Conservation (phyloP, 1,140 invertebrate genomes). For the Ganaspis sp. region DNA sequence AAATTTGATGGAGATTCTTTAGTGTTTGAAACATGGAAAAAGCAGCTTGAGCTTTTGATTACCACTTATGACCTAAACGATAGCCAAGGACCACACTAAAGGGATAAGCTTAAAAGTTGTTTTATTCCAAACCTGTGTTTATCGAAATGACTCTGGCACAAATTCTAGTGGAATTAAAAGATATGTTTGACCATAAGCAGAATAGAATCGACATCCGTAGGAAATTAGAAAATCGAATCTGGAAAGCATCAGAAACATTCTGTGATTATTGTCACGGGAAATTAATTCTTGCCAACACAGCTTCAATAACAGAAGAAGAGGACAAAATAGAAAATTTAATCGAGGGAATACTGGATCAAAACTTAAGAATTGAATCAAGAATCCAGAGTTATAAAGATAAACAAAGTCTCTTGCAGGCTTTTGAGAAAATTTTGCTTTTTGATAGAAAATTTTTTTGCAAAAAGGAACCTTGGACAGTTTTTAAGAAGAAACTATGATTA, state of each 20-base stretch:
- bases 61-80: constrained; percentile 31
- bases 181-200: constrained; percentile 36
- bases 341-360: constrained; percentile 46
- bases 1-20: neutral
- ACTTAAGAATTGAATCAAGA: constrained; percentile 44
- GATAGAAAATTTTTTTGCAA: too few species aligned
- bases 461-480: too few species aligned
- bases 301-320: constrained; percentile 45
- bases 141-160: too few species aligned
- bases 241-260: constrained; percentile 41
- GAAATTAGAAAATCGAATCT: constrained; percentile 39
- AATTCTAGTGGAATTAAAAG: constrained; percentile 38
- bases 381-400: too few species aligned
- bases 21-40: neutral
- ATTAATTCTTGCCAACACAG: constrained; percentile 41
- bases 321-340: constrained; percentile 53
- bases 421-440: neutral
- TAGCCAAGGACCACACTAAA: neutral
- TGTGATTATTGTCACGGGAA: constrained; percentile 50
- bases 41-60: constrained; percentile 1
- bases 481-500: too few species aligned
- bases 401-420: constrained; percentile 15
- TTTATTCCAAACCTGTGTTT: constrained; percentile 38
- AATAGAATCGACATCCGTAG: constrained; percentile 28
- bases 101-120: constrained; percentile 30